Percentiles rank a stretch among this genome's conserved stretches.
phyloP scores from a whole-genome alignment of 2,888 invertebrate species.

The Stomorhina lunata region DNA sequence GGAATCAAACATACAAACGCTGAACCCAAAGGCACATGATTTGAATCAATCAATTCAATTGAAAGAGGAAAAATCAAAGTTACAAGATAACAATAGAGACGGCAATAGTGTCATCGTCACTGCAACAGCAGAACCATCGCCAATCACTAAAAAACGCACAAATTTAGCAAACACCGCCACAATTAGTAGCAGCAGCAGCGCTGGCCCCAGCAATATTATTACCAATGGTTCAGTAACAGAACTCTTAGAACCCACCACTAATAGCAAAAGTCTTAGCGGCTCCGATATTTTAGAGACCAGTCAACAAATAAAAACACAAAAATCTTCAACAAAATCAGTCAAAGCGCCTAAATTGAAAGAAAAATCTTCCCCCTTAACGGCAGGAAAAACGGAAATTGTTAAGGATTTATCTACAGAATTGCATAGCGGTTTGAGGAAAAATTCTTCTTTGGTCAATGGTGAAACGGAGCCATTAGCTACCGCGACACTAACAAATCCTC shows the following conservation, averaged over 20 bases:
- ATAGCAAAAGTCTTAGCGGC: neutral
- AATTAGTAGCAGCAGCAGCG: constrained; percentile 40
- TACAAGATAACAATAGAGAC: constrained; percentile 48
- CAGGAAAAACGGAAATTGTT: constrained; percentile 45
- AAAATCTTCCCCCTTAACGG: constrained; percentile 56
- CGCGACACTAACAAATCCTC: constrained; percentile 59
- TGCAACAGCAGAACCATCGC: constrained; percentile 20
- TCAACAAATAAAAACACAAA: constrained; percentile 47
- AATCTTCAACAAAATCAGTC: constrained; percentile 12
- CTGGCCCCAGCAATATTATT: constrained; percentile 7
- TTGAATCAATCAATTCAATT: constrained; percentile 17
- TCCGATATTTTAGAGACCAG: neutral
- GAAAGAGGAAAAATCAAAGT: constrained; percentile 35
- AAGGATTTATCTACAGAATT: constrained; percentile 16
- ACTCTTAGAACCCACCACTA: constrained; percentile 10
- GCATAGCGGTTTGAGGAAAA: no score
- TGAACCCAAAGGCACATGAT: constrained; percentile 40
- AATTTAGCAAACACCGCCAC: constrained; percentile 23
- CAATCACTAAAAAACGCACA: constrained; percentile 58
- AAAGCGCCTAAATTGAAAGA: constrained; percentile 56
- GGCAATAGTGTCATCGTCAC: constrained; percentile 23
- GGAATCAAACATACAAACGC: constrained; percentile 22
- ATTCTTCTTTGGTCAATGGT: constrained; percentile 12
- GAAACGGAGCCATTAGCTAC: constrained; percentile 33
- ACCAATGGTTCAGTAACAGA: constrained; percentile 46